Evolutionary conservation across 2,113 vertebrate species (phyloP).

Genomic region (Peucedramus taeniatus): DNA sequence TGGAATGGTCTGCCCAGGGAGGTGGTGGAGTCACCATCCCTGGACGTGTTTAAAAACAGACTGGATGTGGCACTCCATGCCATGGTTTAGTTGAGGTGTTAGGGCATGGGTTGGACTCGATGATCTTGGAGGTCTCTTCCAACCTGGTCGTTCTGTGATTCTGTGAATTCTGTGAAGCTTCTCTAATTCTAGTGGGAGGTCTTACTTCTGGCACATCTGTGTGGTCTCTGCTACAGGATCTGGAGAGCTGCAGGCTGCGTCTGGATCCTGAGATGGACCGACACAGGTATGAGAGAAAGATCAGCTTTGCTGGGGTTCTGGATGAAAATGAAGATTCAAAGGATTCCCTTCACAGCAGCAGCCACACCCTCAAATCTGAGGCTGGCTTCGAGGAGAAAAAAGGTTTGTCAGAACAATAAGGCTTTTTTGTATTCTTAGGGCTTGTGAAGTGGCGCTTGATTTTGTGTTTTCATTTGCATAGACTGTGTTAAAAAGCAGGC

Average conservation of each 20-base stretch:
- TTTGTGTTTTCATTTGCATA: slow-evolving; percentile 41
- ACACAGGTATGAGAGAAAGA: slow-evolving; percentile 97
- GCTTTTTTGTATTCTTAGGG: neutral
- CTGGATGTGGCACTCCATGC: neutral
- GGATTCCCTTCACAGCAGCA: slow-evolving; percentile 97
- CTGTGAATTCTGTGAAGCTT: neutral
- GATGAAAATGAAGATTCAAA: slow-evolving; percentile 94
- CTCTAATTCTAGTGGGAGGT: neutral
- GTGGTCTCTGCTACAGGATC: slow-evolving; percentile 76
- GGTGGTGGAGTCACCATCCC: neutral
- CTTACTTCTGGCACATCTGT: neutral
- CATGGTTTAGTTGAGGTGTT: neutral
- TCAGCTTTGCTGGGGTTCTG: slow-evolving; percentile 96
- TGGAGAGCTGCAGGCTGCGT: slow-evolving; percentile 90
- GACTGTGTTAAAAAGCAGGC: slow-evolving; percentile 18
- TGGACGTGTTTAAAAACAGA: neutral
- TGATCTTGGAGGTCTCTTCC: neutral
- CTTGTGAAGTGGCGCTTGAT: slow-evolving; percentile 44
- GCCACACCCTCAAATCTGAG: slow-evolving; percentile 97
- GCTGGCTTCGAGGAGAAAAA: slow-evolving; percentile 92
- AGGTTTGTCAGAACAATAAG: slow-evolving; percentile 70
- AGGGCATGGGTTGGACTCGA: neutral
- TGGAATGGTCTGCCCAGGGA: rapidly evolving
- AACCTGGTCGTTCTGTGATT: neutral
- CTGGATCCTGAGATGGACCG: slow-evolving; percentile 94